phyloP scores from a whole-genome alignment of 2,888 invertebrate genomes.

The Plagodis pulveraria region DNA sequence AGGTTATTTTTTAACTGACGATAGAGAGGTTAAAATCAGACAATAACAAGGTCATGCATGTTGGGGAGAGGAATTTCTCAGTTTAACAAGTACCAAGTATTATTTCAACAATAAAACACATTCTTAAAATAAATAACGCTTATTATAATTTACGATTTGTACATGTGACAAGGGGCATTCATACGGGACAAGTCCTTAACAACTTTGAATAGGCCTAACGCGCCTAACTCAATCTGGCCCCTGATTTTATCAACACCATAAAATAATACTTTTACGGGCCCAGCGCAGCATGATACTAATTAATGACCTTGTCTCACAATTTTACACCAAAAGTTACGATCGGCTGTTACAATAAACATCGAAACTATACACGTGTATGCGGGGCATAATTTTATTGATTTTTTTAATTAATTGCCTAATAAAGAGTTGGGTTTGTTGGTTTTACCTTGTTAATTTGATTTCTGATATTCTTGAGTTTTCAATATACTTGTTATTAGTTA shows the following conservation, averaged over 20 bases:
- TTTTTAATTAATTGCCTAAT: slow-evolving; percentile 65
- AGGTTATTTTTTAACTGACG: too few species aligned
- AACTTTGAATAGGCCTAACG: slow-evolving; percentile 13
- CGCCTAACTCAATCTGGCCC: slow-evolving; percentile 28
- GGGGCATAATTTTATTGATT: slow-evolving; percentile 64
- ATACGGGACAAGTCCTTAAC: not conserved
- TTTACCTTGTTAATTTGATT: slow-evolving; percentile 24
- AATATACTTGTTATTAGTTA: not conserved
- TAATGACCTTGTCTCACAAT: slow-evolving; percentile 68
- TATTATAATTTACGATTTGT: slow-evolving; percentile 9
- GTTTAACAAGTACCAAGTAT: not conserved
- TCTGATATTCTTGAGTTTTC: slow-evolving; percentile 6
- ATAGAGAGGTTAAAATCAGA: too few species aligned
- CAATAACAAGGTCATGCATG: too few species aligned
- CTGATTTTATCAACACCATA: slow-evolving; percentile 66
- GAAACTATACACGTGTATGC: slow-evolving; percentile 70
- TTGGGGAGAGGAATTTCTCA: too few species aligned
- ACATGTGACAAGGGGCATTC: slow-evolving; percentile 1
- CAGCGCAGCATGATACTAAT: slow-evolving; percentile 67
- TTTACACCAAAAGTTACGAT: slow-evolving; percentile 69
- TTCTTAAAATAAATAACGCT: not conserved
- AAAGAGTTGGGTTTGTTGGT: slow-evolving; percentile 49
- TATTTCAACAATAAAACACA: not conserved
- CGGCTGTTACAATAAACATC: slow-evolving; percentile 61
- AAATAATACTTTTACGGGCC: slow-evolving; percentile 65